Evolutionary conservation across 2,888 invertebrate species (phyloP), one percentile per base, ranked within the genome.

Genomic region (Melanostoma mellinum): DNA sequence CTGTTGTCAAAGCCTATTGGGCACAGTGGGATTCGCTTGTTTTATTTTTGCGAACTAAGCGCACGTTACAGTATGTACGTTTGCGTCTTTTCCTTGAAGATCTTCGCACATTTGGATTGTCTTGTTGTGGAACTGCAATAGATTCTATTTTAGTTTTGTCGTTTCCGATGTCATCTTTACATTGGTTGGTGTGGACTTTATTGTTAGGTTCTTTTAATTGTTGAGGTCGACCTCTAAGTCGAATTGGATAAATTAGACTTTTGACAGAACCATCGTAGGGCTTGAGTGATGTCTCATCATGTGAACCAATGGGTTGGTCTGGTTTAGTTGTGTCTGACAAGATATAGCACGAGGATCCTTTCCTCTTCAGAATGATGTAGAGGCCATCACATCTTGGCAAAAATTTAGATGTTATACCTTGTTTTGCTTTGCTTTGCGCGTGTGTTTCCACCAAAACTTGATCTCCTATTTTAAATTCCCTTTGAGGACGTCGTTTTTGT

Each of bases 371-470:
- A 32, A 61, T 38, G 8, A 30, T 6, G 38, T 65, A 65, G 32
- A 30, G 65, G 50, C 4, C 65, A 65, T 65, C 65, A 52, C 65
- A 36, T 38, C 50, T 36, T 50, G 65, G 50, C 40, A 48, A 52
- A 6, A 65, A 48, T 36, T 65, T 65, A 0, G 65, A 50, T 32
- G 36, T 50, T 6, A 65, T 10, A 4, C 50, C 50, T 20, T 20
- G 20, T 20, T 20, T 65, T 65, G 65, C 36, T 50, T 52, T 65
- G 10, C 65, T 65, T 36, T 52, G 40, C 30, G 40, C 38, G 35
- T 65, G 65, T 20, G 50, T 65, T 33, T 48, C 40, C 1, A 50
- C 65, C 8, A 65, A 8, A 32, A 65, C 65, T 36, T 32, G 36
- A 38, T 65, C 65, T 10, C 65, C 65, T n/a, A 36, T 9, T 4